Evolutionary conservation across 2,888 invertebrate genomes (phyloP), one percentile per base, ranked within the genome.

Genomic region (Eilema griseolum): DNA sequence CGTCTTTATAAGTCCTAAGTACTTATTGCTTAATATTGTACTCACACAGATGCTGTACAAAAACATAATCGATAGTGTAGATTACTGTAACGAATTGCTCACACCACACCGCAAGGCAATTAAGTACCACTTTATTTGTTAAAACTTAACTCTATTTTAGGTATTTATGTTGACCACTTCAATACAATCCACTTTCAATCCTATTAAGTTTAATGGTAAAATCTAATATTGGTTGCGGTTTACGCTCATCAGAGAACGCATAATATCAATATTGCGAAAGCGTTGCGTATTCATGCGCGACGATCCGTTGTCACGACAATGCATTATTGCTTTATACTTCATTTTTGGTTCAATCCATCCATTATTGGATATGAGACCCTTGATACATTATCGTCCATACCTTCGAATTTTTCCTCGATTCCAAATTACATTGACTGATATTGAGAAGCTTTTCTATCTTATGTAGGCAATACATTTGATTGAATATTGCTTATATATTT

Each of bases 121-220:
- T n/a, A n/a, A n/a, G n/a, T 14, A n/a, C n/a, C n/a, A n/a, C 20
- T 8, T n/a, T 2, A 10, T 20, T 20, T 20, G 52, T 5, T 52
- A n/a, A n/a, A 8, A 52, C 7, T n/a, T n/a, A 52, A 52, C 10
- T n/a, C 8, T 52, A 52, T 10, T 52, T 20, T 10, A 52, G 10
- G 52, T 52, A 52, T 10, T 52, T 10, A n/a, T n/a, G 20, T 52
- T 52, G 52, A 52, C 52, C 64, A 28, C 16, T 26, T 64, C 57
- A 73, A 62, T 71, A 68, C 65, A 66, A 46, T 52, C 64, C 31
- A 20, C 3, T n/a, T 24, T 10, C 24, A 56, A 26, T n/a, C 28
- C 20, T 56, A 31, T 31, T 31, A 26, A 61, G 20, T 20, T 28
- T 61, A 61, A 61, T 61, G 61, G 23, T 16, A 20, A 12, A 65